These are phyloP conservation scores for Xylota sylvarum DNA, from an alignment of 2,888 invertebrate species.

Conservation along the genomic window DNA sequence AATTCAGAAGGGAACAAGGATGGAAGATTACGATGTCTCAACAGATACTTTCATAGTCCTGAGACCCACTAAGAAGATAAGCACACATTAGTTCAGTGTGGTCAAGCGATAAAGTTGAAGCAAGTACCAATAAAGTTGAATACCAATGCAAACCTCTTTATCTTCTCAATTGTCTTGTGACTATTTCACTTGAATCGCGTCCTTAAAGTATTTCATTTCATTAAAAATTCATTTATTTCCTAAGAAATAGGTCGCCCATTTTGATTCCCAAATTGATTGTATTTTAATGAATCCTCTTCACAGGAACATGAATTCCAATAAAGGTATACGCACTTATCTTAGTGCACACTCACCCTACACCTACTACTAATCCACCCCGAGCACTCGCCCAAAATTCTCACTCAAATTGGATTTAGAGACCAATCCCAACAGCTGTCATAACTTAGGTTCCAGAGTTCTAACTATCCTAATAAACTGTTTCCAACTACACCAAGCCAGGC, in stretches of 20 bases:
- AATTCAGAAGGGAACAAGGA: too few relatives aligned
- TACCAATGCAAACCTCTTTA: too few relatives aligned
- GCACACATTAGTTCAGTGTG: too few relatives aligned
- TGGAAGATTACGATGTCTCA: too few relatives aligned
- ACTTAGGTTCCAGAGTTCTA: neutral
- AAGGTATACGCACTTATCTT: neutral
- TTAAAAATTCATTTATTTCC: too few relatives aligned
- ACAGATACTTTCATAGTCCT: too few relatives aligned
- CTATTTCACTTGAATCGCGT: too few relatives aligned
- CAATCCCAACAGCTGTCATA: neutral
- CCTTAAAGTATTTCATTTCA: too few relatives aligned
- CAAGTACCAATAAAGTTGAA: too few relatives aligned
- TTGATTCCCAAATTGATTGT: neutral
- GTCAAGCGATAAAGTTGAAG: too few relatives aligned
- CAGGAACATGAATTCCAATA: neutral
- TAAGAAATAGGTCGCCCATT: neutral
- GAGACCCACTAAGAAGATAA: too few relatives aligned
- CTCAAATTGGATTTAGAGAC: neutral
- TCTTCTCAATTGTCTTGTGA: too few relatives aligned
- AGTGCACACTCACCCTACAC: neutral
- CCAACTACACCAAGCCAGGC: neutral
- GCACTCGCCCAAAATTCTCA: neutral
- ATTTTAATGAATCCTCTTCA: slow-evolving; percentile 1
- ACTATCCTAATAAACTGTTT: slow-evolving; percentile 12
- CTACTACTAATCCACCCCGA: neutral